A percentile compares a stretch with the other conserved stretches of the same genome.
Evolutionary conservation across 2,113 vertebrate species (phyloP).

Genomic region (Percina caprodes): DNA sequence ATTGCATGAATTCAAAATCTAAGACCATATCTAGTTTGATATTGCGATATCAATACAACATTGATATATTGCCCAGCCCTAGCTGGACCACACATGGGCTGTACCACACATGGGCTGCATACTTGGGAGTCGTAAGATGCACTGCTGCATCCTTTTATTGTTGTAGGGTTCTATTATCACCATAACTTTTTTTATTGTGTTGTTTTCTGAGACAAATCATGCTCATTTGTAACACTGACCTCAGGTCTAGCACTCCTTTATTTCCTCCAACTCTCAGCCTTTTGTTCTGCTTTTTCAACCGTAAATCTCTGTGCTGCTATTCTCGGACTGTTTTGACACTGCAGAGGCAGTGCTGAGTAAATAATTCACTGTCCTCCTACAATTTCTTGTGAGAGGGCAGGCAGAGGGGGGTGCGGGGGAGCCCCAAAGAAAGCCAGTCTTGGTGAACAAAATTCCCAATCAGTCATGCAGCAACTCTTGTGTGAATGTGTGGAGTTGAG

Average conservation of each 20-base stretch:
- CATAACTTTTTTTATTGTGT: slow-evolving; percentile 4
- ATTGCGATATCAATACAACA: no score
- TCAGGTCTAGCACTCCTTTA: neutral
- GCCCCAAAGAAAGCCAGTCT: neutral
- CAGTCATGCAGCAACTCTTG: slow-evolving; percentile 19
- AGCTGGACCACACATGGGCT: neutral
- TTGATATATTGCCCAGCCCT: no score
- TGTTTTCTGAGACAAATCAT: slow-evolving; percentile 2
- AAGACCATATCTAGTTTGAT: no score
- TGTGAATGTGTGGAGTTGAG: slow-evolving; percentile 1
- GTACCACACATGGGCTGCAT: neutral
- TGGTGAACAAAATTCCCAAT: slow-evolving; percentile 14
- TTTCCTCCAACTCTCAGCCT: neutral
- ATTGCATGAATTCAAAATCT: no score
- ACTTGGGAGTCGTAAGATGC: neutral
- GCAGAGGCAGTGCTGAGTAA: slow-evolving; percentile 48
- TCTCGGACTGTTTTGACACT: slow-evolving; percentile 56
- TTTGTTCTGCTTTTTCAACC: slow-evolving; percentile 37
- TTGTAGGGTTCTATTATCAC: neutral
- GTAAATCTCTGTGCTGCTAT: slow-evolving; percentile 39
- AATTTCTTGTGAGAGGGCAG: slow-evolving; percentile 26
- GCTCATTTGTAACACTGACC: slow-evolving; percentile 25
- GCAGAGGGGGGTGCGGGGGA: neutral
- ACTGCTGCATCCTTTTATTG: slow-evolving; percentile 8
- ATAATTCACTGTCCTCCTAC: slow-evolving; percentile 58